Conservation (phyloP, 2,888 invertebrate species). For the Abrostola tripartita region DNA sequence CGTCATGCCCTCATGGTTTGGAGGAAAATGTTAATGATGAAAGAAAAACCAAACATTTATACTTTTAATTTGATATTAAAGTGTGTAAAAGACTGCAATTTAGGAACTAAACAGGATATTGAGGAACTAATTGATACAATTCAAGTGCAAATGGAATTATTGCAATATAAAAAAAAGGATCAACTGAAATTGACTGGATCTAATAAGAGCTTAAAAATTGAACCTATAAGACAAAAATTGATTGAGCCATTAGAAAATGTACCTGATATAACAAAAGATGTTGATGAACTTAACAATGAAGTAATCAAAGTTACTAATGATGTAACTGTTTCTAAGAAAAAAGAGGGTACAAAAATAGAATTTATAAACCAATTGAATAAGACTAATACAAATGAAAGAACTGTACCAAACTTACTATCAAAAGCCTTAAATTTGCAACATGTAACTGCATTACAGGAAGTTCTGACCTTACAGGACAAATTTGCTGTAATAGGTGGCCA, state of each 20-base stretch:
- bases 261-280: conserved; percentile 1
- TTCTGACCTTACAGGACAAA: conserved; percentile 89
- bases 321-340: conserved; percentile 27
- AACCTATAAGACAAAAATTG: conserved; percentile 32
- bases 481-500: conserved; percentile 94
- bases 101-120: conserved; percentile 90
- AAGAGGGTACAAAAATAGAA: conserved; percentile 55
- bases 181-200: conserved; percentile 21
- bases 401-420: conserved; percentile 91
- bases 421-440: conserved; percentile 88
- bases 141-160: conserved; percentile 64
- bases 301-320: conserved; percentile 11
- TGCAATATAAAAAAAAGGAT: conserved; percentile 16
- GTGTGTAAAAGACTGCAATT: conserved; percentile 93
- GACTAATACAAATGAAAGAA: conserved; percentile 55
- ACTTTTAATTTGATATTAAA: conserved; percentile 94
- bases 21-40: conserved; percentile 92
- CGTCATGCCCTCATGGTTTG: conserved; percentile 95
- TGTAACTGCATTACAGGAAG: conserved; percentile 88
- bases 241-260: conserved; percentile 15
- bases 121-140: conserved; percentile 82
- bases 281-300: not conserved
- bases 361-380: conserved; percentile 55
- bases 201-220: conserved; percentile 9
- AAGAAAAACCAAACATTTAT: conserved; percentile 91